These are phyloP conservation scores for Caenorhabditis sinica DNA, from an alignment of 2,888 invertebrate genomes.

Conservation along the genomic window DNA sequence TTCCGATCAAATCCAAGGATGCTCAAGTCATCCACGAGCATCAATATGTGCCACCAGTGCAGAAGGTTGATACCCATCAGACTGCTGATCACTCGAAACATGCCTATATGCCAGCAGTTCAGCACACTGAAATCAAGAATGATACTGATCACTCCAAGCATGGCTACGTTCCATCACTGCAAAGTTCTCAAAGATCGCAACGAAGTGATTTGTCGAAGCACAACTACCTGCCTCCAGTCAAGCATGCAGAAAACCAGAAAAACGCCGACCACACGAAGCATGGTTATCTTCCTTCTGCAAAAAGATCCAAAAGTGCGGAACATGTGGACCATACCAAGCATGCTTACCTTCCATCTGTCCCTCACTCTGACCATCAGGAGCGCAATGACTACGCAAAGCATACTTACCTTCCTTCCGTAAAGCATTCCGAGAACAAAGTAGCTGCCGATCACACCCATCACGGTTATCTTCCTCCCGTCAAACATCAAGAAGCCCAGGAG, in stretches of 20 bases:
- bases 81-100: slow-evolving; percentile 25
- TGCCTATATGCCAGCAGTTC: slow-evolving; percentile 25
- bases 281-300: slow-evolving; percentile 35
- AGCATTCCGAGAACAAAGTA: background rate
- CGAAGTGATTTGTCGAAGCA: slow-evolving; percentile 35
- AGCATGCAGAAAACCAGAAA: background rate
- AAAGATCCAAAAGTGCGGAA: slow-evolving; percentile 10
- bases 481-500: slow-evolving; percentile 10
- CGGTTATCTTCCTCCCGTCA: slow-evolving; percentile 31
- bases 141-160: slow-evolving; percentile 40
- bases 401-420: slow-evolving; percentile 27
- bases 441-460: slow-evolving; percentile 30
- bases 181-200: slow-evolving; percentile 9
- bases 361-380: background rate
- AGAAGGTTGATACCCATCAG: background rate
- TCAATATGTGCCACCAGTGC: slow-evolving; percentile 42
- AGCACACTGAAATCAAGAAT: background rate
- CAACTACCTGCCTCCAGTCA: slow-evolving; percentile 43
- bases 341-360: slow-evolving; percentile 34
- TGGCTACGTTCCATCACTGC: slow-evolving; percentile 36
- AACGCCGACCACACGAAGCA: slow-evolving; percentile 38
- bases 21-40: slow-evolving; percentile 49
- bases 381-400: slow-evolving; percentile 26
- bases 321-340: slow-evolving; percentile 32
- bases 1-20: slow-evolving; percentile 29